Base-by-base conservation (phyloP, 2,113 vertebrate species). In the Fulmarus glacialis region DNA sequence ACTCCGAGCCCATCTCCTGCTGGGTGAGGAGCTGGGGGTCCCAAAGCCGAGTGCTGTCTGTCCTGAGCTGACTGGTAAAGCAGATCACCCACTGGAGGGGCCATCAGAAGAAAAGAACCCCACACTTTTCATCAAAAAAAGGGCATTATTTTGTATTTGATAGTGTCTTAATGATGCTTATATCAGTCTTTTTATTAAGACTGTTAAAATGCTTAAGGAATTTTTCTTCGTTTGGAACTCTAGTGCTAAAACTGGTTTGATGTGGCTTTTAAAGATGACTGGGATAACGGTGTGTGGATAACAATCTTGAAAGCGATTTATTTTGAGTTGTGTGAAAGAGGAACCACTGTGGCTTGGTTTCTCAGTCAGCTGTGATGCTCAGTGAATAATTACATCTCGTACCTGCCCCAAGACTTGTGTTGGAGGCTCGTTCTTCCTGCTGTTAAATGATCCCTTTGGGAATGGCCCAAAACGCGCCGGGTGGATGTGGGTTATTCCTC, bases 11-110 rank as follows among this genome's bases (percentile, higher is more conserved):
- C 11, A 0, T 24, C 83, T 36, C 52, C 30, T 4, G 19, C 36
- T 15, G 30, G 30, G 12, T 45, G 64, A 23, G 56, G 75, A 62
- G 17, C 66, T 2, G 32, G 12, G 26, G 29, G 15, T 80, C 67
- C 70, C 75, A 38, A 72, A 62, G 21, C 19, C 4, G 1, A 45
- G 12, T 4, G 7, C 2, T 27, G 14, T 17, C 58, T 72, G 42
- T 38, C 72, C 47, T 53, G 47, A 74, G 45, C 32, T 0, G 3
- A 4, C 22, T 38, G 20, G 11, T 58, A 40, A 62, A 72, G 16
- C 36, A n/a, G 9, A 45, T 50, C 40, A 32, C 15, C 4, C 0
- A 0, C 30, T 20, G 1, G 3, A 60, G 48, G 34, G 42, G 38
- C 16, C 0, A 2, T 59, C 40, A 42, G 47, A 30, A 42, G 62